A percentile compares a stretch with the other conserved stretches of the same genome.
Evolutionary conservation across 2,797 vertebrate genomes (phyloP).

Genomic region (Oreochromis grahami): DNA sequence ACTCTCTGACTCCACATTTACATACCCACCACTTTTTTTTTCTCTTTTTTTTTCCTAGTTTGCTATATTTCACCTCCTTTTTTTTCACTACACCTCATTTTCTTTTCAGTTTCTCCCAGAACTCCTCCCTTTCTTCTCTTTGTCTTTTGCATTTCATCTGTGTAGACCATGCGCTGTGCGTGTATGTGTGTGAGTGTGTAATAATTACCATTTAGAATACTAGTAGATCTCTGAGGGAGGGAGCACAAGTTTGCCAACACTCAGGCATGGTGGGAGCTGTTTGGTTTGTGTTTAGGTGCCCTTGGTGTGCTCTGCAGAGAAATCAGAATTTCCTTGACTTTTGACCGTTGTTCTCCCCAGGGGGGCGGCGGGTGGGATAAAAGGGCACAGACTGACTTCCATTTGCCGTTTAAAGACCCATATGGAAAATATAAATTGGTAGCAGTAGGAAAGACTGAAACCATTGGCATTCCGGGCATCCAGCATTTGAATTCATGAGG

Average conservation of each 20-base stretch:
- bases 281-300: conserved; percentile 74
- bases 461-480: conserved; percentile 71
- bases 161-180: conserved; percentile 43
- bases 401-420: conserved; percentile 73
- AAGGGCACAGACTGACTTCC: conserved; percentile 72
- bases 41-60: conserved; percentile 14
- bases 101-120: conserved; percentile 29
- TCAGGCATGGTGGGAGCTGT: conserved; percentile 68
- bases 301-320: conserved; percentile 65
- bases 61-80: conserved; percentile 31
- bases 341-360: conserved; percentile 75
- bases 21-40: conserved; percentile 59
- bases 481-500: conserved; percentile 70
- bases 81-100: conserved; percentile 37
- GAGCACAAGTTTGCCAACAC: conserved; percentile 69
- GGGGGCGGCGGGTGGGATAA: conserved; percentile 57
- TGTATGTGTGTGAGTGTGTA: conserved; percentile 40
- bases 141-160: conserved; percentile 70
- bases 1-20: conserved; percentile 81
- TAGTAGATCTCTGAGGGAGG: conserved; percentile 72
- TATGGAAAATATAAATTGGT: conserved; percentile 83
- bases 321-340: conserved; percentile 83
- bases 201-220: conserved; percentile 84
- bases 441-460: conserved; percentile 62
- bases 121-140: conserved; percentile 55